These are phyloP conservation scores for Aplysia californica DNA, from an alignment of 1,140 invertebrate species.

Conservation along the genomic window DNA sequence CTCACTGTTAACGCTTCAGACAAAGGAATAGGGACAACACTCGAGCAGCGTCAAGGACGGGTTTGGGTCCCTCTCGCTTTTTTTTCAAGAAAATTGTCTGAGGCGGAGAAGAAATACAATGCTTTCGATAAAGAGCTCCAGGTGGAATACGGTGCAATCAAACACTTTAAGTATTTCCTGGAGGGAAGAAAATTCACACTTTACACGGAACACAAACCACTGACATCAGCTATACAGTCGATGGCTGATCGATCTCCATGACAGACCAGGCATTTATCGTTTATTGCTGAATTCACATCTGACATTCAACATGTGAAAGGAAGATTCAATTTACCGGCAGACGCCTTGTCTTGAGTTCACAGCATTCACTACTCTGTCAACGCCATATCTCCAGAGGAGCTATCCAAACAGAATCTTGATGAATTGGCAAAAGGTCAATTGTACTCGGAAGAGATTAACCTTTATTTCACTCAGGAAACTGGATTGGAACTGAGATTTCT, in stretches of 20 bases:
- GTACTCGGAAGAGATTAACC: too few species aligned
- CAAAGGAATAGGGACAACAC: too few species aligned
- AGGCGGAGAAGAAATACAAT: neutral
- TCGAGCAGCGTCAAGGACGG: too few species aligned
- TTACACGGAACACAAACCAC: slow-evolving; percentile 12
- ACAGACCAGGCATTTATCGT: slow-evolving; percentile 12
- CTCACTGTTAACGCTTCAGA: too few species aligned
- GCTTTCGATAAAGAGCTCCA: slow-evolving; percentile 12
- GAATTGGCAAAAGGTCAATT: too few species aligned
- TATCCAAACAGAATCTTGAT: too few species aligned
- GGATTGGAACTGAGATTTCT: too few species aligned
- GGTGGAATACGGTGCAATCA: slow-evolving; percentile 6
- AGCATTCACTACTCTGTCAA: too few species aligned
- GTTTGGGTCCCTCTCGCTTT: too few species aligned
- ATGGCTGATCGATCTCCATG: slow-evolving; percentile 9
- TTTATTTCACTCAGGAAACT: too few species aligned
- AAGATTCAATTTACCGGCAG: neutral
- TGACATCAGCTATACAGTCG: slow-evolving; percentile 1
- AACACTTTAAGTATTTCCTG: slow-evolving; percentile 17
- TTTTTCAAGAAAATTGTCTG: too few species aligned
- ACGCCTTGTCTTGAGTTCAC: neutral
- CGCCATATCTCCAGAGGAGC: too few species aligned
- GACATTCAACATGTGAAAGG: slow-evolving; percentile 9
- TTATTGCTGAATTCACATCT: slow-evolving; percentile 18
- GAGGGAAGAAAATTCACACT: slow-evolving; percentile 11